A percentile compares a stretch with the other conserved stretches of the same genome.
These are phyloP conservation scores for Eutolmus rufibarbis DNA, from an alignment of 2,888 invertebrate genomes.

Conservation along the genomic window DNA sequence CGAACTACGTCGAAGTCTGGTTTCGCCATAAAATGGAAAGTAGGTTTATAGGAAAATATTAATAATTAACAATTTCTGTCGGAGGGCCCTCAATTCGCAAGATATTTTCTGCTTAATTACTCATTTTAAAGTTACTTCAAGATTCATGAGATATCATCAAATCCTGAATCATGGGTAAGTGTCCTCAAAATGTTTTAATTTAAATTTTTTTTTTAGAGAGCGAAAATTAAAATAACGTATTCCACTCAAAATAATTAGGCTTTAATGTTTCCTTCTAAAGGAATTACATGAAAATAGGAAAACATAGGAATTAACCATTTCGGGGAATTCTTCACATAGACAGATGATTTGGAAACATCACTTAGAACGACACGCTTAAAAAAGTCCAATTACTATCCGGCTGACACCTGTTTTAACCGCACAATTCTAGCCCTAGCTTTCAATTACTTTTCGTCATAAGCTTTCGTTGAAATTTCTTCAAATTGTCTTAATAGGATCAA, in stretches of 20 bases:
- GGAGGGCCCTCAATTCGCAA: background rate
- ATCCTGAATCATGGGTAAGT: too few relatives aligned
- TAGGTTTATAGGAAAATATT: background rate
- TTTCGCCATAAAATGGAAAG: background rate
- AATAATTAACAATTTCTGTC: background rate
- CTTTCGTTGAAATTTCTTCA: background rate
- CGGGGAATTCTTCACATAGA: too few relatives aligned
- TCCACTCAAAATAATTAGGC: too few relatives aligned
- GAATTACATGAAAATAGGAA: too few relatives aligned
- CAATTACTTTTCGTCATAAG: background rate
- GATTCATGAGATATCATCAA: too few relatives aligned
- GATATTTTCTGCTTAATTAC: background rate
- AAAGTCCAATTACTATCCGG: background rate
- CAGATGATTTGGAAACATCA: too few relatives aligned
- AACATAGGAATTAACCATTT: too few relatives aligned
- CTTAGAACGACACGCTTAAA: too few relatives aligned
- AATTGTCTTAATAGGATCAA: background rate
- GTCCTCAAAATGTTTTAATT: too few relatives aligned
- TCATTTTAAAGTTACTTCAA: background rate
- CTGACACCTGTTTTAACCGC: background rate
- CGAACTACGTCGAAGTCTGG: background rate
- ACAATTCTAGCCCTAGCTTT: background rate
- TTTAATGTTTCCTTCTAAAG: too few relatives aligned
- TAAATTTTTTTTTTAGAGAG: too few relatives aligned
- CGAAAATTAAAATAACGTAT: too few relatives aligned